Conservation (phyloP, 1,140 invertebrate species). For the Drosophila sulfurigaster region DNA sequence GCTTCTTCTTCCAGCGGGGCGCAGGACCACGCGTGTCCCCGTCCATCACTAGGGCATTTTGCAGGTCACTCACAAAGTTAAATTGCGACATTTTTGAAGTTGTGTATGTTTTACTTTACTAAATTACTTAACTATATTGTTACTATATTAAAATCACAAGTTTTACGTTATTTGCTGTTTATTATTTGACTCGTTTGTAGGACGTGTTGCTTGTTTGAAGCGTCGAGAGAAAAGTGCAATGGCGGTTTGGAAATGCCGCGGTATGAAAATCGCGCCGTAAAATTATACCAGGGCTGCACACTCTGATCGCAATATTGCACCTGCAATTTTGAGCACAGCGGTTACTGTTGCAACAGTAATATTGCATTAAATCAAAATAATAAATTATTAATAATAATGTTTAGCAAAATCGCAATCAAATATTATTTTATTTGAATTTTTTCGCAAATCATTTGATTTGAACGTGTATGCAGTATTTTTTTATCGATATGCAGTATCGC, state of each 20-base stretch:
- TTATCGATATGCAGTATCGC: conserved; percentile 4
- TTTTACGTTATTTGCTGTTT: conserved; percentile 16
- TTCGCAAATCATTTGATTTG: not conserved
- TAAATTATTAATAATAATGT: too few relatives aligned
- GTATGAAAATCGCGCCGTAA: conserved; percentile 51
- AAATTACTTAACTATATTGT: too few relatives aligned
- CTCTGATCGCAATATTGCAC: not conserved
- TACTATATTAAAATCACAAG: conserved; percentile 24
- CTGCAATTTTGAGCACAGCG: not conserved
- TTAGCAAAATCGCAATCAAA: not conserved
- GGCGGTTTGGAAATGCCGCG: conserved; percentile 59
- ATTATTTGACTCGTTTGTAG: conserved; percentile 15
- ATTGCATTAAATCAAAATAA: too few relatives aligned
- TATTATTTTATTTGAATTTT: not conserved
- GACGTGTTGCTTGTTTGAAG: not conserved
- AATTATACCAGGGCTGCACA: conserved; percentile 32
- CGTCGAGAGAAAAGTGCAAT: conserved; percentile 43
- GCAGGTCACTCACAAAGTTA: conserved; percentile 91
- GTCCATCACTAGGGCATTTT: conserved; percentile 90
- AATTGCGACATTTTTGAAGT: conserved; percentile 89
- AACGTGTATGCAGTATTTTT: not conserved
- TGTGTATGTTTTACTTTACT: not conserved
- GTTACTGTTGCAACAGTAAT: too few relatives aligned
- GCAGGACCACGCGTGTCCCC: conserved; percentile 91
- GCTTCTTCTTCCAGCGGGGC: conserved; percentile 92